Conservation (phyloP, 2,113 vertebrate species). For the Malurus elegans region DNA sequence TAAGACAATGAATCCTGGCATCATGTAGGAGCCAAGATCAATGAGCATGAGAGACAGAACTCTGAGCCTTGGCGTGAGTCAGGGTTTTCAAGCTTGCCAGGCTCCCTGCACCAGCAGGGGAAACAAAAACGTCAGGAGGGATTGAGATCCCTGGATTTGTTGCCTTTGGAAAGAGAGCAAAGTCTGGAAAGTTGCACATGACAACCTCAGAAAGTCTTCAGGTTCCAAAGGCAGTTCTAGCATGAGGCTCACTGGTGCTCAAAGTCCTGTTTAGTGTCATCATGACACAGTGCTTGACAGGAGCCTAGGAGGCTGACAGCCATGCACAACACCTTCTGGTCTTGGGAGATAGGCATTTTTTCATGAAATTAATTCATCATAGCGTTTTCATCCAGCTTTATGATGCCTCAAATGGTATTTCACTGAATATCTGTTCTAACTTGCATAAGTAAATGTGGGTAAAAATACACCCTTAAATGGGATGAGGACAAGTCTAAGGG, state of each 20-base stretch:
- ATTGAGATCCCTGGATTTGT: neutral
- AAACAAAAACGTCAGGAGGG: neutral
- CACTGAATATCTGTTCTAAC: neutral
- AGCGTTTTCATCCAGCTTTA: neutral
- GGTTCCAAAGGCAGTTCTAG: neutral
- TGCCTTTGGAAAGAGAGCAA: neutral
- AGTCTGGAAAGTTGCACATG: neutral
- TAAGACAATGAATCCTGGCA: neutral
- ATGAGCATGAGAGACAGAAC: neutral
- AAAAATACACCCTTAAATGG: neutral
- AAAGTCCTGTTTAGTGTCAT: neutral
- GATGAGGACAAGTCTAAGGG: neutral
- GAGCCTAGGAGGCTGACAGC: neutral
- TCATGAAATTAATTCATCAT: neutral
- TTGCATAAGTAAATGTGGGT: neutral
- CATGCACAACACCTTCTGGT: neutral
- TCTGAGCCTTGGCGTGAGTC: neutral
- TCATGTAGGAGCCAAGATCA: neutral
- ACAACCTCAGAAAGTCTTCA: neutral
- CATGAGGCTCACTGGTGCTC: neutral
- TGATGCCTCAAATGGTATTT: neutral
- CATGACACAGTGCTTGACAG: neutral
- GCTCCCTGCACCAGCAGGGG: neutral
- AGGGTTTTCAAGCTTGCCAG: neutral
- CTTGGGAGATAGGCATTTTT: neutral